A percentile compares a stretch with the other conserved stretches of the same genome.
Conservation (phyloP, 2,888 invertebrate species). For the Acleris sparsana region DNA sequence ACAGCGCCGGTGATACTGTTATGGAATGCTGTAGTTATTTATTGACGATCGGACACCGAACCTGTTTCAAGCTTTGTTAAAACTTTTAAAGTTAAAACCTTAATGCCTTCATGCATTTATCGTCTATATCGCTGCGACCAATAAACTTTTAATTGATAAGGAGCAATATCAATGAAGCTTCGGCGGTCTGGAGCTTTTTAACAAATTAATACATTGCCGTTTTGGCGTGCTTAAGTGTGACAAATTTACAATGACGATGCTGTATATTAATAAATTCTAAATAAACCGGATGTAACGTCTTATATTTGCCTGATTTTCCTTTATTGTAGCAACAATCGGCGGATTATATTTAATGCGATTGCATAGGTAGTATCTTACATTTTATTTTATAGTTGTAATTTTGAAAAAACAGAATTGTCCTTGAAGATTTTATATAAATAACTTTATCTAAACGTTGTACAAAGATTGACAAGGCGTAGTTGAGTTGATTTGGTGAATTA, state of each 20-base stretch:
- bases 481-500: no score
- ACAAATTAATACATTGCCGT: constrained; percentile 24
- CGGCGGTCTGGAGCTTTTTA: constrained; percentile 6
- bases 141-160: constrained; percentile 21
- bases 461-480: no score
- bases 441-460: no score
- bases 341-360: no score
- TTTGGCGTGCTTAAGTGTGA: constrained; percentile 5
- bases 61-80: constrained; percentile 38
- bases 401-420: no score
- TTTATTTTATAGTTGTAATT: no score
- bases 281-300: no score
- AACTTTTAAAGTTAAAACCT: constrained; percentile 18
- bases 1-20: constrained; percentile 49
- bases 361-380: no score
- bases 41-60: constrained; percentile 51
- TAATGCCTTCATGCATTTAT: constrained; percentile 7
- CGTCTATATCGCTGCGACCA: not conserved
- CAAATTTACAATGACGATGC: not conserved
- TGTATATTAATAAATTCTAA: not conserved
- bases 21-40: constrained; percentile 62
- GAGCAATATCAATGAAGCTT: constrained; percentile 15
- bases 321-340: no score
- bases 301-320: no score
- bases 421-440: no score